These are phyloP conservation scores for Erebia epiphron DNA, from an alignment of 2,888 invertebrate species.

Conservation along the genomic window DNA sequence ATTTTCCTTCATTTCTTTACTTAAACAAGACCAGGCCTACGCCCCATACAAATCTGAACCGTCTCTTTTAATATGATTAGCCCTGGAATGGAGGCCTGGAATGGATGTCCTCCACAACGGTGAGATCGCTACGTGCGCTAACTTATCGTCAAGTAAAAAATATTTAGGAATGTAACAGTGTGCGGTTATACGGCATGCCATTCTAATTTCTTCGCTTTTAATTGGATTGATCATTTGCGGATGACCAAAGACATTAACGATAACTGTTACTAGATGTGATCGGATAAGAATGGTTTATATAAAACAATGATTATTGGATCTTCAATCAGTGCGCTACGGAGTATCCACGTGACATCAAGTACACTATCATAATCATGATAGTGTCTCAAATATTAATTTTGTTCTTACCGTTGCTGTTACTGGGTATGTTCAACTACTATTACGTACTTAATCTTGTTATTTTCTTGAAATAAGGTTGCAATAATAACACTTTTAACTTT, in stretches of 20 bases:
- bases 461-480: too few relatives aligned
- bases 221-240: background rate
- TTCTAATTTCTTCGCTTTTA: background rate
- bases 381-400: background rate
- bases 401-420: constrained; percentile 3
- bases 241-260: constrained; percentile 5
- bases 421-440: constrained; percentile 2
- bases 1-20: too few relatives aligned
- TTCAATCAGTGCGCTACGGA: background rate
- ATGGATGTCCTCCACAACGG: too few relatives aligned
- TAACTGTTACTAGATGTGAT: constrained; percentile 1
- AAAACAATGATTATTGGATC: background rate
- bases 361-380: background rate
- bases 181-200: background rate
- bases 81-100: too few relatives aligned
- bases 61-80: too few relatives aligned
- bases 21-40: too few relatives aligned
- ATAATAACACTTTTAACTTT: too few relatives aligned
- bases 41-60: too few relatives aligned
- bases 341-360: background rate
- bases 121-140: too few relatives aligned
- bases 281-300: background rate
- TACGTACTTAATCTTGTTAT: background rate
- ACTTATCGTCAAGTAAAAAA: too few relatives aligned
- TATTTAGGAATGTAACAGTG: background rate